Evolutionary conservation across 2,888 invertebrate species (phyloP), one percentile per base, ranked within the genome.

Genomic region (Eulithis testata): DNA sequence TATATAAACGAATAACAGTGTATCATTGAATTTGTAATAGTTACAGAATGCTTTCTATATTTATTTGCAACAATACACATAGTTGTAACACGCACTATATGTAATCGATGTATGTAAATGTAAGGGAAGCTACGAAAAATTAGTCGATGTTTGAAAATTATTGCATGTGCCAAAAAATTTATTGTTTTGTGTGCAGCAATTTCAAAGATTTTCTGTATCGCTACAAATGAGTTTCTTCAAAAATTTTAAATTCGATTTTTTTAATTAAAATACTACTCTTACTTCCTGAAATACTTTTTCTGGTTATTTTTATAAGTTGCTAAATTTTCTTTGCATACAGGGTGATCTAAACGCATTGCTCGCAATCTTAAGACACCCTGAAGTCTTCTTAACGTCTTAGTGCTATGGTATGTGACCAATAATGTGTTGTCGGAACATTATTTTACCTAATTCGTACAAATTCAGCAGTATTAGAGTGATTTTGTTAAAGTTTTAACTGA

Each of bases 381-480:
- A 45, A 57, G 9, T 40, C 40, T 40, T 8, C 9, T 40, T 53
- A 53, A 51, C 9, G 21, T 56, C 36, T 49, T 79, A 82, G 81
- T 86, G 83, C 86, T 84, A 84, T 86, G 84, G 85, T 82, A 83
- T 80, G 85, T 83, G 83, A 84, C 83, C 81, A 79, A 80, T 62
- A 40, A 83, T 75, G 82, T 83, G 86, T 82, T 80, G 83, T 87
- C 85, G 82, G 11, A 50, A 68, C 66, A 69, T 81, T 85, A 85
- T 82, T 85, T 89, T 89, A 90, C 89, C 88, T 89, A 88, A 90
- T 91, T 90, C 89, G 93, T 93, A 92, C 93, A 93, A 92, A 93
- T 90, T 87, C 87, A 82, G 90, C 92, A 93, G 93, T 93, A 93
- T 93, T 93, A 93, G 88, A 90, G 91, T 92, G 92, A 92, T 93